A percentile compares a stretch with the other conserved stretches of the same genome.
These are phyloP conservation scores for Mamestra brassicae DNA, from an alignment of 2,888 invertebrate genomes.

Conservation along the genomic window DNA sequence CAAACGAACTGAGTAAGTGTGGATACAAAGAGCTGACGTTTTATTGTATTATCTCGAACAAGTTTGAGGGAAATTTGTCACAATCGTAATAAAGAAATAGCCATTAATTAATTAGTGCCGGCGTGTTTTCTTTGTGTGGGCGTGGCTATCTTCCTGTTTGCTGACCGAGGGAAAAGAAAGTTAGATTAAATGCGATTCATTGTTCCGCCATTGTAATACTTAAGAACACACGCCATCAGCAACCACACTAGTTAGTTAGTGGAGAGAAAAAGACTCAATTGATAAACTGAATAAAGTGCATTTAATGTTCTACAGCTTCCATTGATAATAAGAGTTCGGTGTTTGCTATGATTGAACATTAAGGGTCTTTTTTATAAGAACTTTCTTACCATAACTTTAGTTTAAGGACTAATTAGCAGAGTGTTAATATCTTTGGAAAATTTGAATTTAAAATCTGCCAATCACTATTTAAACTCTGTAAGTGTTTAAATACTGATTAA, in stretches of 20 bases:
- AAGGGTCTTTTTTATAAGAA: background rate
- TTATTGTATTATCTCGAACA: constrained; percentile 52
- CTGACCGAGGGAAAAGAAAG: constrained; percentile 83
- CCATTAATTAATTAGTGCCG: constrained; percentile 85
- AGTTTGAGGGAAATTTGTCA: constrained; percentile 75
- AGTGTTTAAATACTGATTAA: background rate
- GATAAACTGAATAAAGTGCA: constrained; percentile 20
- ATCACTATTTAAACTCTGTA: too few species aligned
- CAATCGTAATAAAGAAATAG: constrained; percentile 80
- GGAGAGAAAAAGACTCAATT: constrained; percentile 26
- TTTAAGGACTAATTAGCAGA: too few species aligned
- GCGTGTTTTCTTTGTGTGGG: constrained; percentile 83
- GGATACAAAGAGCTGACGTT: constrained; percentile 52
- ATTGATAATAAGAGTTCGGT: background rate
- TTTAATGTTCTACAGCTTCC: constrained; percentile 15
- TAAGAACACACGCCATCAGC: constrained; percentile 57
- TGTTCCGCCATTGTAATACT: constrained; percentile 71
- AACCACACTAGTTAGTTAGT: constrained; percentile 44
- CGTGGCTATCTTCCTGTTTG: constrained; percentile 83
- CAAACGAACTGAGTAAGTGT: constrained; percentile 36
- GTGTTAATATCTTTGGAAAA: too few species aligned
- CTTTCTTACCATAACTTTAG: too few species aligned
- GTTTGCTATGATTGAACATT: background rate
- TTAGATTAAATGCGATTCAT: constrained; percentile 85
- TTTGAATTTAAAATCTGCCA: too few species aligned